Conservation (phyloP, 2,888 invertebrate species). For the Bembecia ichneumoniformis region DNA sequence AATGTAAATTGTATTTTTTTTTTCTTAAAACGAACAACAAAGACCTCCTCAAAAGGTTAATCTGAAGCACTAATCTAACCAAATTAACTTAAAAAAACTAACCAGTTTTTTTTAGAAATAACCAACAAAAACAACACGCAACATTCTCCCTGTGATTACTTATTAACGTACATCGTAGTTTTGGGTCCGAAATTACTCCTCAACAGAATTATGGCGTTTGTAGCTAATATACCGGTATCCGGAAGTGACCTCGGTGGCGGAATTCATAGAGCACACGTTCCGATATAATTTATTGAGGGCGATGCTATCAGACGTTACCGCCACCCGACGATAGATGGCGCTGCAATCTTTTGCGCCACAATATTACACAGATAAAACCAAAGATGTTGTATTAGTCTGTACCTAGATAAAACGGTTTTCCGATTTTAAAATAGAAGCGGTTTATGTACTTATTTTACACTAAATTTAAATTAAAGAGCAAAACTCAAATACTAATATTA, state of each 20-base stretch:
- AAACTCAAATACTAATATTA: no score
- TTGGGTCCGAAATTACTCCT: constrained; percentile 24
- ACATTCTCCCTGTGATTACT: not conserved
- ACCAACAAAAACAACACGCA: not conserved
- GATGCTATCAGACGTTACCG: constrained; percentile 7
- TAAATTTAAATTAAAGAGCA: no score
- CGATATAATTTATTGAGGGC: constrained; percentile 22
- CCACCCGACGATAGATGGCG: constrained; percentile 41
- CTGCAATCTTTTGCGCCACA: not conserved
- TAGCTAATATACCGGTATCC: constrained; percentile 30
- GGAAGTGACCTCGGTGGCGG: constrained; percentile 28
- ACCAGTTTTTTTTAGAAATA: not conserved
- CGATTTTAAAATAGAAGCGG: no score
- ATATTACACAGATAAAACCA: no score
- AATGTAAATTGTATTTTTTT: no score
- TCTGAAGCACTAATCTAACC: not conserved
- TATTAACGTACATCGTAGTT: not conserved
- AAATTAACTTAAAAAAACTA: not conserved
- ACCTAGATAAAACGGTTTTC: no score
- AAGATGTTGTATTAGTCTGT: no score
- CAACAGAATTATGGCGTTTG: constrained; percentile 27
- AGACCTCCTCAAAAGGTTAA: no score
- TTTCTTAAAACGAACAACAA: no score
- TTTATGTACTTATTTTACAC: no score
- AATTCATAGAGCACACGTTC: constrained; percentile 23